These are phyloP conservation scores for Eubasilissa regina DNA, from an alignment of 1,140 invertebrate genomes.

Conservation along the genomic window DNA sequence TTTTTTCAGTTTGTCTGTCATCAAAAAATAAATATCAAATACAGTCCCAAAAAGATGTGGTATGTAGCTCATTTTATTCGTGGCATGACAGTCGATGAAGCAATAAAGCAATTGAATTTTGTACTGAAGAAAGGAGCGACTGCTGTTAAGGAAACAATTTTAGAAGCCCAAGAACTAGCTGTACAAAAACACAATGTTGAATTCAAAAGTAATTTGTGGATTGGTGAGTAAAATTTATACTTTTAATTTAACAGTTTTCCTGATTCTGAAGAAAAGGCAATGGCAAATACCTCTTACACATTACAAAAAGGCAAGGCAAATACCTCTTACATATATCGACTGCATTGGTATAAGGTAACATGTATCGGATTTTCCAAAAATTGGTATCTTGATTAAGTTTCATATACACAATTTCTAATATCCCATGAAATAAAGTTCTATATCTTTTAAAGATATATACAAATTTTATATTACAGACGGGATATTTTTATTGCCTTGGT, in stretches of 20 bases:
- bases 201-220: constrained; percentile 96
- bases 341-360: too few species aligned
- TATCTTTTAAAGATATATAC: too few species aligned
- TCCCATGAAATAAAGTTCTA: too few species aligned
- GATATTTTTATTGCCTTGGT: too few species aligned
- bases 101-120: constrained; percentile 91
- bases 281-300: too few species aligned
- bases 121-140: constrained; percentile 87
- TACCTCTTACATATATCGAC: too few species aligned
- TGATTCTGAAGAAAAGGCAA: neutral
- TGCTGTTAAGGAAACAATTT: constrained; percentile 84
- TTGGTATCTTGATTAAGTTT: too few species aligned
- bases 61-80: constrained; percentile 89
- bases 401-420: too few species aligned
- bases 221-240: constrained; percentile 80
- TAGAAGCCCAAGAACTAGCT: constrained; percentile 92
- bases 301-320: neutral
- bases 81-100: constrained; percentile 95
- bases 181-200: constrained; percentile 94
- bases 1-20: constrained; percentile 88
- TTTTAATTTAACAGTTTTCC: neutral
- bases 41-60: constrained; percentile 93
- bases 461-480: too few species aligned
- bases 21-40: constrained; percentile 87
- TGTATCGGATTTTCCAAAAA: too few species aligned